Base-by-base conservation (phyloP, 2,797 vertebrate species). In the Pangasius mekongensis region DNA sequence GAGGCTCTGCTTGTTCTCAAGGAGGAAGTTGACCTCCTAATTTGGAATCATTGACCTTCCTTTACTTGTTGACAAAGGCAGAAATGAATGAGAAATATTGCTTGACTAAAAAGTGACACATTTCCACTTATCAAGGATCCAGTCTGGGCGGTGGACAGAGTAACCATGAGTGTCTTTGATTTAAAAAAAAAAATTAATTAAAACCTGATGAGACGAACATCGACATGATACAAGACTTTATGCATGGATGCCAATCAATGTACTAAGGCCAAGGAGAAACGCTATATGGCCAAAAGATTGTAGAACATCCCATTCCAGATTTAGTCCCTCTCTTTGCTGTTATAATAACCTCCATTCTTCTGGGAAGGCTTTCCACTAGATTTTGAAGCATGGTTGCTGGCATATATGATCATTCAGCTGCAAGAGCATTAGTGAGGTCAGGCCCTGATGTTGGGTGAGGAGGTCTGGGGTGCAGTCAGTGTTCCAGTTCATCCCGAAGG, bases 11-110 rank as follows among this genome's bases (percentile, higher is more conserved):
- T 86, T 60, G 56, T 8, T 76, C 13, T n/a, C 83, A 5, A 69
- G 39, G 43, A 86, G 76, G 84, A 81, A 85, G 83, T 71, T 10
- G 60, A 54, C 87, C 62, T 81, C 39, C 76, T 86, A 82, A 90
- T 86, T 87, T n/a, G 47, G 76, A 86, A 86, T 80, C 74, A 18
- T 69, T 90, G 90, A 86, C 86, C 90, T 91, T 87, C 69, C 81
- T 78, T 71, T 77, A 58, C 30, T 73, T 86, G 74, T 81, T 85
- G 83, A 83, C 73, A 71, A 73, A 84, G 66, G 36, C 16, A 9
- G 80, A 83, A 66, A 64, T 66, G 56, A 86, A 85, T 14, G 43
- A 77, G 54, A 71, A 52, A 52, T 16, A n/a, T 22, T 54, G 36
- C 33, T 9, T 10, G 84, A 83, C 73, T 85, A 30, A 89, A 84